Evolutionary conservation across 2,113 vertebrate species (phyloP), one percentile per base, ranked within the genome.

Genomic region (Cardinalis cardinalis): DNA sequence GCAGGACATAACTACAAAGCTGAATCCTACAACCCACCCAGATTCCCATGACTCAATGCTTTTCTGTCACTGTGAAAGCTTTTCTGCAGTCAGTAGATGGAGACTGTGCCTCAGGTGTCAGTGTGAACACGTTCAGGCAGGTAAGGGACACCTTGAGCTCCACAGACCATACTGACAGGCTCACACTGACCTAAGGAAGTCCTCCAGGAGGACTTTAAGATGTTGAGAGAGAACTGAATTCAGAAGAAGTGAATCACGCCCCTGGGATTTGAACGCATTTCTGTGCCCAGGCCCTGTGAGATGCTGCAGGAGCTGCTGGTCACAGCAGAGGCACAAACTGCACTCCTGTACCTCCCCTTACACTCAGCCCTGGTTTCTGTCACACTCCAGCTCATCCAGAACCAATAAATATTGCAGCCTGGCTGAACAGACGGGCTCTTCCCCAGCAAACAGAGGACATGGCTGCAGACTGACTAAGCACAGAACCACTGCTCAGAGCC

Each of bases 11-110:
- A 32, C 23, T 14, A 20, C 0, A 6, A 74, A 88, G 61, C 25
- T 74, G 46, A 88, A 92, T 31, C 46, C 51, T n/a, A 23, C 38
- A 60, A 24, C 8, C 44, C 48, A 69, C 9, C 17, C 26, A 66
- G 82, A 70, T 8, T 58, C 9, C 60, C 0, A 0, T 55, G 21
- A 74, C 31, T 49, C 55, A 64, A 66, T 3, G 32, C 4, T 41
- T 41, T 41, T 41, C 40, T 17, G 41, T 16, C 41, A 43, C 41
- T 43, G 4, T 4, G 41, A 63, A 51, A 77, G 7, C 24, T 44
- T 29, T 49, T 36, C 38, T 46, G 58, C 7, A 55, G 52, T 9
- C 68, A 46, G 46, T 0, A 83, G 64, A 43, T 31, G 25, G 88
- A 84, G 63, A 69, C 4, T 41, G 60, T 34, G 53, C 49, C 49